These are phyloP conservation scores for Biston betularia DNA, from an alignment of 2,888 invertebrate genomes.

Conservation along the genomic window DNA sequence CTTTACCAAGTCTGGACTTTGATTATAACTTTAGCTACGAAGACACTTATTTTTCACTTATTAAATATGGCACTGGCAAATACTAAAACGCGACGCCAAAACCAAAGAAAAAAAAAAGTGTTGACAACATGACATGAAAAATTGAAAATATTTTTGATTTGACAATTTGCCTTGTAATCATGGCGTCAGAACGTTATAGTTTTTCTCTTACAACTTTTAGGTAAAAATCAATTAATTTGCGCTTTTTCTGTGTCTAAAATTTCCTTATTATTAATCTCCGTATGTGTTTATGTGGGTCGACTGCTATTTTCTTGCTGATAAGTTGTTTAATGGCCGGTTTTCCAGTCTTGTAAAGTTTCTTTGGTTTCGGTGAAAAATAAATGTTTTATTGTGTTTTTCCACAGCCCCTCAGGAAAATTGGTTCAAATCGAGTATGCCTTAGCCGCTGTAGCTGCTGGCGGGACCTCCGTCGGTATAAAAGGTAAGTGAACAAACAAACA, in stretches of 20 bases:
- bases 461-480: conserved; percentile 99
- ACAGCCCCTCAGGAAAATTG: conserved; percentile 98
- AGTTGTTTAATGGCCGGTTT: conserved; percentile 24
- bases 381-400: conserved; percentile 60
- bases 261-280: conserved; percentile 3
- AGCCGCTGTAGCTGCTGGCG: conserved; percentile 99
- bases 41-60: no score
- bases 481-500: conserved; percentile 80
- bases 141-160: conserved; percentile 51
- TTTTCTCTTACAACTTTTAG: conserved; percentile 95
- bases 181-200: conserved; percentile 98
- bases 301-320: neutral
- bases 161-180: conserved; percentile 88
- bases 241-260: conserved; percentile 29
- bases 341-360: conserved; percentile 25
- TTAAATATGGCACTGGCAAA: no score
- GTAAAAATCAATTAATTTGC: conserved; percentile 71
- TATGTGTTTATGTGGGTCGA: neutral
- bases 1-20: no score
- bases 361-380: conserved; percentile 37
- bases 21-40: no score
- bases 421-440: conserved; percentile 99
- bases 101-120: no score
- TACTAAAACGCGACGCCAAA: no score
- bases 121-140: conserved; percentile 61